Evolutionary conservation across 2,113 vertebrate species (phyloP).

Genomic region (Oryzias curvinotus): DNA sequence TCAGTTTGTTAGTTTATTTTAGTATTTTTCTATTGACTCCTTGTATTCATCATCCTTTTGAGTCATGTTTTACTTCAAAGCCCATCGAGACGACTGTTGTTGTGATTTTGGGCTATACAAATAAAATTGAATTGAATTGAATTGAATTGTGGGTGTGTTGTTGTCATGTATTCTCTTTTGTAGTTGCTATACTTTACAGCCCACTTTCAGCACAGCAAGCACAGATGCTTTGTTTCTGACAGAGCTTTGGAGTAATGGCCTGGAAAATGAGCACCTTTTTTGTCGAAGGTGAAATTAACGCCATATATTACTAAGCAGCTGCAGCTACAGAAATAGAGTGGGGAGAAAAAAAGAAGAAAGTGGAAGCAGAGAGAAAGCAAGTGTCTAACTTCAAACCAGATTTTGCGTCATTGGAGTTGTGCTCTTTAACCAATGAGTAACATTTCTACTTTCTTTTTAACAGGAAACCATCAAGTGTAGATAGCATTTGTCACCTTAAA

Average conservation of each 20-base stretch:
- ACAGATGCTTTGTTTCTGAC: slow-evolving; percentile 55
- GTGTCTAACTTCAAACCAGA: slow-evolving; percentile 35
- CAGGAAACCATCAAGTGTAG: not conserved
- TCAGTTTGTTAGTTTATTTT: too few species aligned
- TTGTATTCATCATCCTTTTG: too few species aligned
- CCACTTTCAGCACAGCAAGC: slow-evolving; percentile 41
- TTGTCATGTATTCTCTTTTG: slow-evolving; percentile 22
- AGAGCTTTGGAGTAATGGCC: slow-evolving; percentile 64
- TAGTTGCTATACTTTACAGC: slow-evolving; percentile 47
- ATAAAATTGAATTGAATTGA: too few species aligned
- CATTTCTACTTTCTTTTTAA: slow-evolving; percentile 7
- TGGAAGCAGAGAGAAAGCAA: slow-evolving; percentile 14
- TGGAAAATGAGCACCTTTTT: slow-evolving; percentile 68
- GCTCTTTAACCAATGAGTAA: slow-evolving; percentile 5
- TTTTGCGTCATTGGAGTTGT: slow-evolving; percentile 10
- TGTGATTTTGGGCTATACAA: too few species aligned
- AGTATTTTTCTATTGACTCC: too few species aligned
- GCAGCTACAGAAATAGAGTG: slow-evolving; percentile 18
- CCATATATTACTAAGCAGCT: slow-evolving; percentile 70
- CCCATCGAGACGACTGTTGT: too few species aligned
- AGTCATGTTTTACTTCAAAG: too few species aligned
- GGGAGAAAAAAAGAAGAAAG: slow-evolving; percentile 3
- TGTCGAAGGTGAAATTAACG: slow-evolving; percentile 59
- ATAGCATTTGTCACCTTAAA: too few species aligned
- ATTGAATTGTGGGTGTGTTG: slow-evolving; percentile 31